These are phyloP conservation scores for Coenonympha arcania DNA, from an alignment of 2,888 invertebrate genomes.

Conservation along the genomic window DNA sequence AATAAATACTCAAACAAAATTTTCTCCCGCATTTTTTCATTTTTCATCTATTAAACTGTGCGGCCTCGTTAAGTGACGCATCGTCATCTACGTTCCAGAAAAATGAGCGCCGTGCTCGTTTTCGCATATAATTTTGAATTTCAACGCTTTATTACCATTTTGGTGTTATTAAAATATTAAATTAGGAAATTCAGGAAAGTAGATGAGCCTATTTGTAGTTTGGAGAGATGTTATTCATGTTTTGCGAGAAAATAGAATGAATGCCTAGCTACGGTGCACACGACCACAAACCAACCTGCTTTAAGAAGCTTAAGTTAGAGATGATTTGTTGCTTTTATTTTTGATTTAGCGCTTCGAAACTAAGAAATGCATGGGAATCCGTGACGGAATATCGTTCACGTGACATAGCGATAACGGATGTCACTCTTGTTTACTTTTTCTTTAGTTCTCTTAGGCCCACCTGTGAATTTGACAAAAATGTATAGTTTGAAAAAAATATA, in stretches of 20 bases:
- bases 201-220: slow-evolving; percentile 12
- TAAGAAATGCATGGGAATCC: too few species aligned
- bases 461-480: too few species aligned
- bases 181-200: slow-evolving; percentile 19
- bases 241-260: not conserved
- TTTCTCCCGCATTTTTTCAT: slow-evolving; percentile 16
- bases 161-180: slow-evolving; percentile 23
- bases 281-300: too few species aligned
- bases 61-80: slow-evolving; percentile 24
- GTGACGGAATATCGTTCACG: too few species aligned
- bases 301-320: too few species aligned
- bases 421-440: too few species aligned
- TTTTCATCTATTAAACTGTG: slow-evolving; percentile 24
- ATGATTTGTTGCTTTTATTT: too few species aligned
- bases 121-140: slow-evolving; percentile 22
- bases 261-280: not conserved
- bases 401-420: too few species aligned
- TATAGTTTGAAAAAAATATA: too few species aligned
- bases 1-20: slow-evolving; percentile 14
- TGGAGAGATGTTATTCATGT: slow-evolving; percentile 3
- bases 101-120: slow-evolving; percentile 23
- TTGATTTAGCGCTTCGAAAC: too few species aligned
- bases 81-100: slow-evolving; percentile 23
- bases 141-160: slow-evolving; percentile 20
- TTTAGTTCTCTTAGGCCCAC: too few species aligned